Evolutionary conservation across 2,888 invertebrate genomes (phyloP), one percentile per base, ranked within the genome.

Genomic region (Cremastobaeus sp.): DNA sequence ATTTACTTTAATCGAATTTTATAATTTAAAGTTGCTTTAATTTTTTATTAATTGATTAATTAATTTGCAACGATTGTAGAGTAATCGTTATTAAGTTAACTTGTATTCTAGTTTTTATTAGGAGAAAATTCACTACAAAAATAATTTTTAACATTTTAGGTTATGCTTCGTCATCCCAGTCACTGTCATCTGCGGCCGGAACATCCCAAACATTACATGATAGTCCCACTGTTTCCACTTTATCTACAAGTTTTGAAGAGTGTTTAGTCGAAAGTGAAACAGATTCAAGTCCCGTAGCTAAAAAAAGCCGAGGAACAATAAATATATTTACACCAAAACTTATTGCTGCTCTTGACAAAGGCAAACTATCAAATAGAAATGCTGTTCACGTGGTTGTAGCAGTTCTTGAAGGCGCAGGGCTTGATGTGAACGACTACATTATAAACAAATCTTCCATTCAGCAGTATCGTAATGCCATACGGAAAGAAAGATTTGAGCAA

Each of bases 281-380:
- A 14, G 4, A 6, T 8, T 52, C 52, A 25, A 25, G 37, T 39
- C 54, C 41, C 8, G n/a, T 1, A 39, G 11, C 30, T 3, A 54
- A 37, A 54, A 39, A 11, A 30, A 12, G 1, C 1, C 6, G 43
- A 43, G 55, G 55, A 15, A 1, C 43, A 8, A 55, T 28, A 6
- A 28, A 52, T 32, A 52, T 52, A 15, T 25, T 3, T 15, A 37
- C 52, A 25, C 25, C 54, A 3, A 55, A 30, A 41, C 2, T 55
- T 9, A 12, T 55, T 2, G 25, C 30, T 14, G 28, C 15, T 14
- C 18, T 41, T n/a, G 41, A 55, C 8, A 41, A 41, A n/a, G 1
- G 30, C 8, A 54, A 39, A 25, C 1, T 39, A n/a, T 37, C 52
- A 3, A 17, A 17, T 17, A 54, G 37, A 54, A 54, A 37, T 35